Evolutionary conservation across 2,797 vertebrate genomes (phyloP).

Genomic region (Paguma larvata): DNA sequence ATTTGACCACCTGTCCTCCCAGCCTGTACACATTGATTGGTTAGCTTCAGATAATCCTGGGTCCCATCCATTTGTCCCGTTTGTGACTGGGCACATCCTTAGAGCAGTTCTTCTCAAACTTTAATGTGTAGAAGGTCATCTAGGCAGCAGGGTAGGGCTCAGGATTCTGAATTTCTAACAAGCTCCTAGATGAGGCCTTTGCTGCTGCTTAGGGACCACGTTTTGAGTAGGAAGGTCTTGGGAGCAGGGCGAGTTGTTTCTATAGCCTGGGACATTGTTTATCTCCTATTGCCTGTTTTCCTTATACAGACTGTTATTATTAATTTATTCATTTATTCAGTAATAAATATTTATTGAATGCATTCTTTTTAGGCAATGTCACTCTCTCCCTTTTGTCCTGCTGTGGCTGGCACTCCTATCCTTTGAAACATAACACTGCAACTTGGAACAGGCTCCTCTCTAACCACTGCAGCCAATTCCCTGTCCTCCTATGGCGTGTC

Average conservation of each 20-base stretch:
- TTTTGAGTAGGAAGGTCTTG: not conserved
- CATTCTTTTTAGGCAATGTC: not conserved
- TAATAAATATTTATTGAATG: conserved; percentile 41
- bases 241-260: not conserved
- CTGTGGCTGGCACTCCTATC: not conserved
- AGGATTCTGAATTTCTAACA: not conserved
- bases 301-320: not conserved
- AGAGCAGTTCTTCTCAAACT: not conserved
- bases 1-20: not conserved
- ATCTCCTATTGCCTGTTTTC: not conserved
- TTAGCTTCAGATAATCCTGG: not conserved
- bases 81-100: not conserved
- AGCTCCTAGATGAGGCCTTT: not conserved
- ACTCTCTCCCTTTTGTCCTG: not conserved
- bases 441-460: not conserved
- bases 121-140: not conserved
- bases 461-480: not conserved
- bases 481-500: not conserved
- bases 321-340: conserved; percentile 10
- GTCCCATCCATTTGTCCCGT: not conserved
- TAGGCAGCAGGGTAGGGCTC: not conserved
- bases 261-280: not conserved
- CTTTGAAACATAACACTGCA: not conserved
- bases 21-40: not conserved
- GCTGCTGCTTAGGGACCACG: not conserved